These are phyloP conservation scores for Elanus axillaris DNA, from an alignment of 2,113 vertebrate genomes.

Conservation along the genomic window DNA sequence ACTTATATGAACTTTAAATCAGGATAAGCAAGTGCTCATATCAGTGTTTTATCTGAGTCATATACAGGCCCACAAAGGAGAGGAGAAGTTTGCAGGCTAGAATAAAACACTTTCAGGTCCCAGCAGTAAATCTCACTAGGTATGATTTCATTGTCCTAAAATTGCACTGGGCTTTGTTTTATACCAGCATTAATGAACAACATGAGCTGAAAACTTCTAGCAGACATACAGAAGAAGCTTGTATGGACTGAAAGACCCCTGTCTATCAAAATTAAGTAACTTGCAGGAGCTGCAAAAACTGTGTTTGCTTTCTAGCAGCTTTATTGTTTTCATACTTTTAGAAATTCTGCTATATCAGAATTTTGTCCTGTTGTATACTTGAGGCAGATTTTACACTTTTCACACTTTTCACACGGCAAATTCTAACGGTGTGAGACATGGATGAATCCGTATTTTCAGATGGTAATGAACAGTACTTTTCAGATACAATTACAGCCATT, in stretches of 20 bases:
- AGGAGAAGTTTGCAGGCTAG: neutral
- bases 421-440: neutral
- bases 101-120: neutral
- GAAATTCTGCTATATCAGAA: neutral
- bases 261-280: neutral
- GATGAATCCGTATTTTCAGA: neutral
- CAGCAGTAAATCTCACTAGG: neutral
- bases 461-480: neutral
- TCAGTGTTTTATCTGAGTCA: neutral
- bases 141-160: neutral
- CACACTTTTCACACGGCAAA: neutral
- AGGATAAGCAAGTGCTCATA: neutral
- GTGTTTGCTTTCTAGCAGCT: neutral
- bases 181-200: neutral
- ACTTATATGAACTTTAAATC: conserved; percentile 1
- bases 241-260: neutral
- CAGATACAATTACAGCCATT: neutral
- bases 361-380: neutral
- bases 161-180: neutral
- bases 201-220: neutral
- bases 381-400: neutral
- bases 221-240: neutral
- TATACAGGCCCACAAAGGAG: neutral
- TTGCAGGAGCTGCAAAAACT: neutral
- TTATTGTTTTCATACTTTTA: neutral